Conservation (phyloP, 2,888 invertebrate genomes). For the Psylliodes chrysocephalus region DNA sequence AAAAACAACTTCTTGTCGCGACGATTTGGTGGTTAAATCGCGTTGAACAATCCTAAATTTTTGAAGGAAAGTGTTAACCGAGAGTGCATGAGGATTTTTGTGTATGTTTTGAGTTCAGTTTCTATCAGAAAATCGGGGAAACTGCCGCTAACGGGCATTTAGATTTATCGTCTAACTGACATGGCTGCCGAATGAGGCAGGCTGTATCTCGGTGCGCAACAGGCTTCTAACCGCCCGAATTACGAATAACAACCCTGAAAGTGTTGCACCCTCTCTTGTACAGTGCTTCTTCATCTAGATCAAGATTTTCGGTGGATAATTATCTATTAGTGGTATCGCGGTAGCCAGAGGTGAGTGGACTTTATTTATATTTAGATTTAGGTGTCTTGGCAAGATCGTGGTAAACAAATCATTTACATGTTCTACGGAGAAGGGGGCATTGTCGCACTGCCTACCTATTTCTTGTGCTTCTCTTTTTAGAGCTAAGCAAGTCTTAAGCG, state of each 20-base stretch:
- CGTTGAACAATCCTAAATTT: slow-evolving; percentile 44
- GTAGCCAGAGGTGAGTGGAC: slow-evolving; percentile 54
- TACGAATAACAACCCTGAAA: slow-evolving; percentile 21
- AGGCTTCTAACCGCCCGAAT: slow-evolving; percentile 35
- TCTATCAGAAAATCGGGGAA: slow-evolving; percentile 38
- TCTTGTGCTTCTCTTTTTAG: slow-evolving; percentile 5
- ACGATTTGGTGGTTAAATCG: slow-evolving; percentile 65
- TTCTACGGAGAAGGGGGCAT: slow-evolving; percentile 25
- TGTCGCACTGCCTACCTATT: slow-evolving; percentile 18
- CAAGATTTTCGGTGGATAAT: slow-evolving; percentile 23
- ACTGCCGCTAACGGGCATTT: slow-evolving; percentile 27
- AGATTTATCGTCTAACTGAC: slow-evolving; percentile 38
- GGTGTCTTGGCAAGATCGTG: slow-evolving; percentile 56
- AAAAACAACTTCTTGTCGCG: slow-evolving; percentile 69
- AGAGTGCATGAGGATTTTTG: slow-evolving; percentile 22
- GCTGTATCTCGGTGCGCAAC: slow-evolving; percentile 46
- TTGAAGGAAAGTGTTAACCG: slow-evolving; percentile 38
- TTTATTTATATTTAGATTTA: slow-evolving; percentile 52
- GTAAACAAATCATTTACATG: slow-evolving; percentile 57
- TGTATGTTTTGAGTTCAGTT: slow-evolving; percentile 22
- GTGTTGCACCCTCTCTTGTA: slow-evolving; percentile 33
- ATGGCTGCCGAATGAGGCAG: slow-evolving; percentile 49
- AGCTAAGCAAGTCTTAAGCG: neutral
- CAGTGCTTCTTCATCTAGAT: slow-evolving; percentile 38
- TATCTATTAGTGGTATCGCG: slow-evolving; percentile 27